These are phyloP conservation scores for Rotaria socialis DNA, from an alignment of 2,888 invertebrate species.

Conservation along the genomic window DNA sequence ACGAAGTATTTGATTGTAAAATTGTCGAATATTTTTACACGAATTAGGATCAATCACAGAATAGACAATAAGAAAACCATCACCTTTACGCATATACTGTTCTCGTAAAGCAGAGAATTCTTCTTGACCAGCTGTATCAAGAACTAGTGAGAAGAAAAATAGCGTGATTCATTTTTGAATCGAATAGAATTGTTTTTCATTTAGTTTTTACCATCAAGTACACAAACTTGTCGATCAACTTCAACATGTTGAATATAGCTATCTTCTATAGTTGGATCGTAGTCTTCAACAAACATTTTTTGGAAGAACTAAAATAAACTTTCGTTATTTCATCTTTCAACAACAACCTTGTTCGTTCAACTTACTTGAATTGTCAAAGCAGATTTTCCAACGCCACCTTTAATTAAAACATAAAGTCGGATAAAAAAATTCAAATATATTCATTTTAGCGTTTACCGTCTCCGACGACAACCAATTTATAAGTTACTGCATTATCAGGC, in stretches of 20 bases:
- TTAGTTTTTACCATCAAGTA: constrained; percentile 71
- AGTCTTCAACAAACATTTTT: constrained; percentile 85
- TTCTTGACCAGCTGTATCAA: constrained; percentile 80
- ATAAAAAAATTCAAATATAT: neutral
- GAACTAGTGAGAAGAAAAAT: constrained; percentile 64
- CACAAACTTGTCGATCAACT: constrained; percentile 84
- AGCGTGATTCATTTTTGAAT: neutral
- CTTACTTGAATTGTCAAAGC: constrained; percentile 70
- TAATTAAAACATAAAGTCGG: neutral
- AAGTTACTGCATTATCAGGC: constrained; percentile 62
- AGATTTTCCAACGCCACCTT: constrained; percentile 67
- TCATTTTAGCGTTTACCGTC: constrained; percentile 69
- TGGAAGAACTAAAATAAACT: constrained; percentile 78
- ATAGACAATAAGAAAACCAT: constrained; percentile 85
- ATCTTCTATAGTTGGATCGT: constrained; percentile 91
- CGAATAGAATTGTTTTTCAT: neutral
- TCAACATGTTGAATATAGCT: constrained; percentile 88
- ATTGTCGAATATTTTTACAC: constrained; percentile 79
- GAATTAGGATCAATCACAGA: constrained; percentile 86
- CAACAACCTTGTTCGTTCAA: neutral
- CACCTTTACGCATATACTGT: constrained; percentile 85
- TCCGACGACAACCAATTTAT: constrained; percentile 85
- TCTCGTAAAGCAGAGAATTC: constrained; percentile 83
- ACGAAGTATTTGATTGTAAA: constrained; percentile 81
- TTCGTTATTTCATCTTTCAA: no score